A percentile compares a stretch with the other conserved stretches of the same genome.
Evolutionary conservation across 2,888 invertebrate species (phyloP).

Genomic region (Marasmarcha lunaedactyla): DNA sequence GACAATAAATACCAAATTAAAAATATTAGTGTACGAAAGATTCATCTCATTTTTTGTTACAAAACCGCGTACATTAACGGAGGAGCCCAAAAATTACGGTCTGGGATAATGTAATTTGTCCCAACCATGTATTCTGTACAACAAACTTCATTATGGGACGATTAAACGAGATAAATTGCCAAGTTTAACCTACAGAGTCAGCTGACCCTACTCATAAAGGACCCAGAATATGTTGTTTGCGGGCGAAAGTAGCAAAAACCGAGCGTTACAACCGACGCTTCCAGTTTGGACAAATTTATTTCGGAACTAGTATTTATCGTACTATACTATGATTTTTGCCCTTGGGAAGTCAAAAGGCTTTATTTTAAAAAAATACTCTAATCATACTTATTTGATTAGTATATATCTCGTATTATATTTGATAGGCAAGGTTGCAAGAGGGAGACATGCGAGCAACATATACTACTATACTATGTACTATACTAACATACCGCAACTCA

Average conservation of each 20-base stretch:
- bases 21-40: constrained; percentile 3
- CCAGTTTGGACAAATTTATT: constrained; percentile 12
- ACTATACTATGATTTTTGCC: too few species aligned
- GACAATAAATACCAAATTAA: constrained; percentile 10
- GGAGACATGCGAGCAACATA: too few species aligned
- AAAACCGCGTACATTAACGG: constrained; percentile 5
- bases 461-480: too few species aligned
- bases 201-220: constrained; percentile 59
- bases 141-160: constrained; percentile 47
- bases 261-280: constrained; percentile 12
- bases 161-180: constrained; percentile 57
- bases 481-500: too few species aligned
- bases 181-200: constrained; percentile 38
- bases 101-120: constrained; percentile 17
- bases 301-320: too few species aligned
- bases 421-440: too few species aligned
- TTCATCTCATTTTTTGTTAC: too few species aligned
- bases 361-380: too few species aligned
- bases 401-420: too few species aligned
- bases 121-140: constrained; percentile 20
- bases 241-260: constrained; percentile 49
- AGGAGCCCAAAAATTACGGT: constrained; percentile 13
- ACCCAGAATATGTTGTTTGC: constrained; percentile 41
- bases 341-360: too few species aligned
- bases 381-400: too few species aligned